These are phyloP conservation scores for Hyppa rectilinea DNA, from an alignment of 2,888 invertebrate genomes.

Conservation along the genomic window DNA sequence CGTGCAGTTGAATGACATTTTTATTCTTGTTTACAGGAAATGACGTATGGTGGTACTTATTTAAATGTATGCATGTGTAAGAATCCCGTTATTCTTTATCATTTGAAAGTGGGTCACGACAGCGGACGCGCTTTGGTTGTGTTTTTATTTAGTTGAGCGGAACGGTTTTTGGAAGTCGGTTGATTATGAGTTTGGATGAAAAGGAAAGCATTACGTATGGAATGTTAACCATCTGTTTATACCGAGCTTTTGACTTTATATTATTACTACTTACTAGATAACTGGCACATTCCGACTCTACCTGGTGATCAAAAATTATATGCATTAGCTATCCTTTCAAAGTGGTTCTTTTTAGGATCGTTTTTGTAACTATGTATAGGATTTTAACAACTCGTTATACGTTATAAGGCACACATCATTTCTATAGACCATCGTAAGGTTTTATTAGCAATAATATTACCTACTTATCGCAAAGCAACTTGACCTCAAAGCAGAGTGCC, in stretches of 20 bases:
- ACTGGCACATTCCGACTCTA: background rate
- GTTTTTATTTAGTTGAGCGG: conserved; percentile 31
- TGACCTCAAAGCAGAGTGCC: conserved; percentile 34
- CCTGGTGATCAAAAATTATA: background rate
- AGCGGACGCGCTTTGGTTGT: conserved; percentile 26
- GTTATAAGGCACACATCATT: background rate
- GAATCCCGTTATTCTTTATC: conserved; percentile 61
- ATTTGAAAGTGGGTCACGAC: conserved; percentile 50
- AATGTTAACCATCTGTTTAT: conserved; percentile 1
- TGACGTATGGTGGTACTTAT: conserved; percentile 53
- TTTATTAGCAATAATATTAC: conserved; percentile 20
- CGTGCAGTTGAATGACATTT: conserved; percentile 61
- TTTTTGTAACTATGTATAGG: too few relatives aligned
- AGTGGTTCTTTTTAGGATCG: background rate
- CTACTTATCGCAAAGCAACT: conserved; percentile 29
- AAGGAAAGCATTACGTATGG: conserved; percentile 28
- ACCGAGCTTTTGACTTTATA: background rate
- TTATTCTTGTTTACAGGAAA: conserved; percentile 66
- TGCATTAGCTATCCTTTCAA: background rate
- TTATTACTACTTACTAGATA: too few relatives aligned
- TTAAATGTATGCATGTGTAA: conserved; percentile 41
- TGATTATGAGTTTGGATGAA: conserved; percentile 25
- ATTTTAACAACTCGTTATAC: background rate
- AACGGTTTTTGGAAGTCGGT: conserved; percentile 1
- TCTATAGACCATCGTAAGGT: background rate